phyloP scores from a whole-genome alignment of 2,888 invertebrate genomes.

The Lithophane semibrunnea region DNA sequence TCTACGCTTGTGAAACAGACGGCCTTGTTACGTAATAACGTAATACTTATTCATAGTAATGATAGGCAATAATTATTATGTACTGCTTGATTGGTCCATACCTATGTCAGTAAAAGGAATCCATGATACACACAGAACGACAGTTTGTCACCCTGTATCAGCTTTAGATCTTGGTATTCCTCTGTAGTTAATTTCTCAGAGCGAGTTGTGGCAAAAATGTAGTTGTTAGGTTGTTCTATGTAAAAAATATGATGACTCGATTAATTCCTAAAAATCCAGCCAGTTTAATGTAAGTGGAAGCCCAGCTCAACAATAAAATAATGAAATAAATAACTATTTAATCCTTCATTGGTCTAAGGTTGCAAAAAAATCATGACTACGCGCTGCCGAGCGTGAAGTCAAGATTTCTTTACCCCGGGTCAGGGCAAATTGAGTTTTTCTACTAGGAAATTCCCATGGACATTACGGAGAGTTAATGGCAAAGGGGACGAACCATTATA shows the following conservation, averaged over 20 bases:
- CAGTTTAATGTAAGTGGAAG: not conserved
- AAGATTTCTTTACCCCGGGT: constrained; percentile 38
- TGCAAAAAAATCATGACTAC: constrained; percentile 38
- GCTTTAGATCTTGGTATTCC: too few species aligned
- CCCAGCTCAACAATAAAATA: not conserved
- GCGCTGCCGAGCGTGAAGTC: constrained; percentile 39
- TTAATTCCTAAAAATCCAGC: not conserved
- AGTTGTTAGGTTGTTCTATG: not conserved
- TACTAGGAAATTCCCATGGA: constrained; percentile 51
- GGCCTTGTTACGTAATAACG: constrained; percentile 60
- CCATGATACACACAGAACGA: not conserved
- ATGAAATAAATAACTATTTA: constrained; percentile 5
- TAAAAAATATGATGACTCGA: not conserved
- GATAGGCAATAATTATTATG: constrained; percentile 57
- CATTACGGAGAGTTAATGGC: constrained; percentile 47
- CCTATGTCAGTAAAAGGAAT: not conserved
- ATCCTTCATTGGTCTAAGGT: constrained; percentile 33
- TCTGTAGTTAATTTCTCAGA: too few species aligned
- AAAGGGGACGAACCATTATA: constrained; percentile 18
- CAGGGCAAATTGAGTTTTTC: constrained; percentile 50
- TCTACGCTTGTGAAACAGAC: constrained; percentile 47
- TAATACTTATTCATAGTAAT: constrained; percentile 59
- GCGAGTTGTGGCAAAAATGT: not conserved
- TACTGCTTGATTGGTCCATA: constrained; percentile 35
- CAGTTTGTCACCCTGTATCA: not conserved